Evolutionary conservation across 2,113 vertebrate species (phyloP).

Genomic region (Verasper variegatus): DNA sequence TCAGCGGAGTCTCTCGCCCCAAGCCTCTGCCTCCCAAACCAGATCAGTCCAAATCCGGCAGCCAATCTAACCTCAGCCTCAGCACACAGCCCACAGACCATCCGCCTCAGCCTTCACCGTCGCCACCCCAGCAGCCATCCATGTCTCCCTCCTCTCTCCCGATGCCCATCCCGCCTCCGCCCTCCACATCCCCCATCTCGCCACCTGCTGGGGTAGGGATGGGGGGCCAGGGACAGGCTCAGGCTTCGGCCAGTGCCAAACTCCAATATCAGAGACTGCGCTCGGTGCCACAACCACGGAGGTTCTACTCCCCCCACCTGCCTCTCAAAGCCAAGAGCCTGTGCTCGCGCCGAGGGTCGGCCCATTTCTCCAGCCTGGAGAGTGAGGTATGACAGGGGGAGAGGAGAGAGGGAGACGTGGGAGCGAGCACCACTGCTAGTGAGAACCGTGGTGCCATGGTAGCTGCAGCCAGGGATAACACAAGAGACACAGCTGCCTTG

Average conservation of each 20-base stretch:
- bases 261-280: conserved; percentile 87
- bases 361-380: conserved; percentile 94
- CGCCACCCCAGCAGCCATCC: conserved; percentile 77
- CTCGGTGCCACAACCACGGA: conserved; percentile 84
- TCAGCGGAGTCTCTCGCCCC: conserved; percentile 79
- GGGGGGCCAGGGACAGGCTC: conserved; percentile 68
- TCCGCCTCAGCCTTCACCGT: conserved; percentile 77
- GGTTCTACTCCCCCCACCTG: conserved; percentile 86
- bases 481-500: conserved; percentile 65
- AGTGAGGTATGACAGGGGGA: conserved; percentile 93
- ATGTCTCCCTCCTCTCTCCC: conserved; percentile 81
- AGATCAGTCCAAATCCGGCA: conserved; percentile 88
- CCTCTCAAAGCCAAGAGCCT: conserved; percentile 89
- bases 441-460: conserved; percentile 60
- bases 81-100: conserved; percentile 85
- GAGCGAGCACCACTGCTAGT: conserved; percentile 60
- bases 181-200: conserved; percentile 80
- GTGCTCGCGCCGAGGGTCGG: conserved; percentile 90
- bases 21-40: conserved; percentile 82
- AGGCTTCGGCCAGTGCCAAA: conserved; percentile 83
- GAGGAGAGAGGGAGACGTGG: conserved; percentile 81
- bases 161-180: conserved; percentile 79
- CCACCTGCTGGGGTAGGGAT: conserved; percentile 75
- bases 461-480: conserved; percentile 61
- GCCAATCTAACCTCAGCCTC: conserved; percentile 92